Evolutionary conservation across 2,113 vertebrate genomes (phyloP), one percentile per base, ranked within the genome.

Genomic region (Oostethus manadensis): DNA sequence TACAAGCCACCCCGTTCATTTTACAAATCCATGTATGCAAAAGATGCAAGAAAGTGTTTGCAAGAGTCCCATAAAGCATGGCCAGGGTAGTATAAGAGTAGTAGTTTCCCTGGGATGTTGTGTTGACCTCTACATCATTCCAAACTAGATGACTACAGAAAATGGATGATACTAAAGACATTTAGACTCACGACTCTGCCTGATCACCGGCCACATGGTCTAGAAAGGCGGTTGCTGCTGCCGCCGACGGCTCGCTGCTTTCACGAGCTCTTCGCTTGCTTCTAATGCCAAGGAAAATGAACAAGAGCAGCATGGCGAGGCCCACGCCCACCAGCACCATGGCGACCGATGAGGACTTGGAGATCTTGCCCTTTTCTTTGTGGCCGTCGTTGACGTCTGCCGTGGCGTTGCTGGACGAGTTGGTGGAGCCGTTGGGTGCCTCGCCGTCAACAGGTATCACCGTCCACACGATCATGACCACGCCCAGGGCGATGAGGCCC

Each of bases 401-500:
- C 70, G 58, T 90, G 80, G 86, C 89, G 78, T 88, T 91, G 56
- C 84, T 86, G 0, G 80, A 11, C 0, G 9, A 0, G 10, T 23
- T 17, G 15, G 51, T 0, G 18, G 60, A 5, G n/a, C 1, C 4
- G 4, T 10, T 21, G 0, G 71, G 13, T 2, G 2, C 0, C 54
- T 74, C 49, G 6, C 8, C 40, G 1, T 10, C 6, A 67, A 85
- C 74, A 0, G 97, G 96, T 6, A 98, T 92, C 16, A 97, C 83
- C 64, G 92, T 95, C 97, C 97, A 99, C 56, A 98, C 91, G 0
- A 96, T 96, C 96, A 99, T 97, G 72, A 99, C 91, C 48, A 97
- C 82, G 14, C 97, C 97, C 0, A 99, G 92, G 8, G 94, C 91
- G 0, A 98, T 88, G 84, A 99, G 92, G 0, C 95, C 97, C 57